Percentiles rank a stretch among this genome's conserved stretches.
These are phyloP conservation scores for Heteropelma amictum DNA, from an alignment of 2,888 invertebrate species.

Conservation along the genomic window DNA sequence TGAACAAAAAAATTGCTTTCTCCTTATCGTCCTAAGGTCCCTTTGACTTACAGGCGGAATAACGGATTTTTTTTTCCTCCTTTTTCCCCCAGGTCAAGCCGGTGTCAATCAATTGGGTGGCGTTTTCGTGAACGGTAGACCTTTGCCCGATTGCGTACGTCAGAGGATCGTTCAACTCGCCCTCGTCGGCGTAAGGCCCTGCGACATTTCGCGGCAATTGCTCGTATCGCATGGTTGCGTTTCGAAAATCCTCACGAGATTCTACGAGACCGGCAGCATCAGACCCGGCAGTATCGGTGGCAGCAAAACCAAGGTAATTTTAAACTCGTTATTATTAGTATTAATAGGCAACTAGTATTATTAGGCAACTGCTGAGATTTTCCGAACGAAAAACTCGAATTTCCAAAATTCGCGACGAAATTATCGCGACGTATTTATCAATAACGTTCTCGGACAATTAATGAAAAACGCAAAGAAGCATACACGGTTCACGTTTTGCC, in stretches of 20 bases:
- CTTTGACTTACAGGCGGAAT: not conserved
- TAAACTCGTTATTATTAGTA: not conserved
- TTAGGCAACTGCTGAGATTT: not conserved
- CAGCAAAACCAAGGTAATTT: slow-evolving; percentile 93
- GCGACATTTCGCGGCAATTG: slow-evolving; percentile 97
- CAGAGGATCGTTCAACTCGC: slow-evolving; percentile 96
- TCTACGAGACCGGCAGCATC: slow-evolving; percentile 98
- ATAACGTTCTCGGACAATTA: no score
- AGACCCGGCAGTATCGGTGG: slow-evolving; percentile 97
- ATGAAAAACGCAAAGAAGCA: no score
- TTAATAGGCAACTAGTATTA: no score
- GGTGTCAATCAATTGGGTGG: slow-evolving; percentile 98
- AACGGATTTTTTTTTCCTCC: slow-evolving; percentile 16
- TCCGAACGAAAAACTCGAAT: not conserved
- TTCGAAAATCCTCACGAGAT: slow-evolving; percentile 96
- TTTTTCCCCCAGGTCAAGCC: slow-evolving; percentile 87
- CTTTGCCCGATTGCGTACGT: slow-evolving; percentile 95
- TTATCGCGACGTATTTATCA: no score
- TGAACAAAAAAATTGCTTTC: not conserved
- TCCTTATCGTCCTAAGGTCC: not conserved
- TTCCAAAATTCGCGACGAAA: no score
- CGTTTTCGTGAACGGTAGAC: slow-evolving; percentile 98
- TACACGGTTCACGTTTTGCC: no score
- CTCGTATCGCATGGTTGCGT: slow-evolving; percentile 98
- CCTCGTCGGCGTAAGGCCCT: slow-evolving; percentile 95